Percentiles rank a stretch among this genome's conserved stretches.
phyloP scores from a whole-genome alignment of 92 coral and sea anemone genomes.

The Paragorgia papillata region DNA sequence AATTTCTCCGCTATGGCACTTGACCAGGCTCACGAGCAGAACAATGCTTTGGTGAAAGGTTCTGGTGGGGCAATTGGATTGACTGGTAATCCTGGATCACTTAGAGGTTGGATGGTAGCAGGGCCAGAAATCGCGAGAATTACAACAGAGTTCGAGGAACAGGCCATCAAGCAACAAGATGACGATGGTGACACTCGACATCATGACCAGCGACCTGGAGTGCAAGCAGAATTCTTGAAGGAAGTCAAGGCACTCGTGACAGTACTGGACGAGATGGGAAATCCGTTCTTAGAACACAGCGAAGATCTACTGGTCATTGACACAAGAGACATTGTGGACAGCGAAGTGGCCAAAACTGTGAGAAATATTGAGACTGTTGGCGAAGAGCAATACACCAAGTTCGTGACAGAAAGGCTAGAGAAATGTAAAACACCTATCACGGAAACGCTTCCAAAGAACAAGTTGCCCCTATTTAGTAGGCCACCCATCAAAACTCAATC shows the following conservation, averaged over 20 bases:
- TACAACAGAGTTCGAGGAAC: constrained; percentile 56
- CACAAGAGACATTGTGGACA: constrained; percentile 35
- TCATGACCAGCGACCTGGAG: constrained; percentile 29
- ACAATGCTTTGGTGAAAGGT: constrained; percentile 62
- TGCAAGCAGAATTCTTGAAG: constrained; percentile 47
- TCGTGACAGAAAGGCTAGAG: constrained; percentile 50
- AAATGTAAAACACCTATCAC: constrained; percentile 34
- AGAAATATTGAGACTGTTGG: constrained; percentile 37
- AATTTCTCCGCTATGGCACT: constrained; percentile 59
- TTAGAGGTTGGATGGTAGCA: constrained; percentile 67
- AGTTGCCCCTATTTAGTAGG: constrained; percentile 48
- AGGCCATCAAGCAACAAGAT: background rate
- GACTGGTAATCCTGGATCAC: constrained; percentile 57
- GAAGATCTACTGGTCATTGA: constrained; percentile 47
- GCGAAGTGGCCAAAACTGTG: constrained; percentile 47
- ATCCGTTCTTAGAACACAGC: constrained; percentile 55
- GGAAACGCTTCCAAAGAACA: constrained; percentile 54
- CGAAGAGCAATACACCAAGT: constrained; percentile 45
- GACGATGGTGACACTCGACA: background rate
- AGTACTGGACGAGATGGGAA: constrained; percentile 53
- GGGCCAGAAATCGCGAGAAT: constrained; percentile 66
- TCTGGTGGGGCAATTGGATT: constrained; percentile 67
- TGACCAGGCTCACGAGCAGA: constrained; percentile 66
- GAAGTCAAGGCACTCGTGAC: constrained; percentile 48
- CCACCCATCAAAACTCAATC: constrained; percentile 10